Base-by-base conservation (phyloP, 2,888 invertebrate species). In the Papilio gigon region DNA sequence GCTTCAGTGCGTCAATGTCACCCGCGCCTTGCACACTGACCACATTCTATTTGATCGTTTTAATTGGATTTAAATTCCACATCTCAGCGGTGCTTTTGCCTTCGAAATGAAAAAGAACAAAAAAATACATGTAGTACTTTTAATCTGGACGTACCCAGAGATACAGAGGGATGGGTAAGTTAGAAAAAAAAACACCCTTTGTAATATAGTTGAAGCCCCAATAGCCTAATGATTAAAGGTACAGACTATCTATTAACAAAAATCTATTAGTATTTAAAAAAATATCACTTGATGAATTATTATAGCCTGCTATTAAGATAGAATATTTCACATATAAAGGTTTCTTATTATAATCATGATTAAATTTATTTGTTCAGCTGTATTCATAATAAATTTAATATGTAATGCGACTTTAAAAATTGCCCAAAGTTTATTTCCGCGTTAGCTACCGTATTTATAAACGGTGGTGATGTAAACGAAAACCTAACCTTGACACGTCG, bases 11-110 rank as follows among this genome's bases (percentile, higher is more conserved):
- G 27, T 25, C 37, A 14, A 53, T 37, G 6, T 27, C 2, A 63
- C n/a, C 25, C 35, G 33, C 65, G 53, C 42, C 42, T 30, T 27
- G n/a, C 50, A 37, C 20, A 35, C 17, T 20, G 60, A 67, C 40
- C 11, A 22, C 47, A 14, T 27, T 53, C n/a, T 53, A 25, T 27
- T 53, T 80, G 79, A 78, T 78, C 77, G 80, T 77, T 84, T 78
- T 85, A 86, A 87, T 85, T 83, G 79, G 73, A 74, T 79, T 79
- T 85, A 84, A 85, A 85, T 78, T 82, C 76, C 72, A 80, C 82
- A 81, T 85, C 82, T 83, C 82, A 78, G 78, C 72, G 71, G 65
- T 60, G 70, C n/a, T 1, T n/a, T 30, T 56, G 11, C 3, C 64
- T 71, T 69, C 22, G 2, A 9, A 22, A 22, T 47, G n/a, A 40